Percentiles rank a stretch among this genome's conserved stretches.
phyloP scores from a whole-genome alignment of 2,888 invertebrate genomes.

The Hecatera dysodea region DNA sequence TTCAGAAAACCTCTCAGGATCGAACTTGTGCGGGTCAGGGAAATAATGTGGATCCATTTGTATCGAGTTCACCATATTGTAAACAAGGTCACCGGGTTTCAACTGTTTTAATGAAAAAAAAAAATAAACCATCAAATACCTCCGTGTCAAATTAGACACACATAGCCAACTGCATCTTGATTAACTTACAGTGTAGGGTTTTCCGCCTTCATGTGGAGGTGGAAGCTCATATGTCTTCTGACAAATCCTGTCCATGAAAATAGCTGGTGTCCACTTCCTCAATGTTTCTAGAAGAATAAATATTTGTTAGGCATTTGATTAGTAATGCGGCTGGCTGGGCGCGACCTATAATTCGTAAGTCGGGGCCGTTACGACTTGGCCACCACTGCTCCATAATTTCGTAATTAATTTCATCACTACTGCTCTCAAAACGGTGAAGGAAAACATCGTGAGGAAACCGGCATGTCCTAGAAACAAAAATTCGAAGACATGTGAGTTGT shows the following conservation, averaged over 20 bases:
- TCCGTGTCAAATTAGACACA: neutral
- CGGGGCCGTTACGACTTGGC: too few relatives aligned
- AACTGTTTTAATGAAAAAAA: slow-evolving; percentile 39
- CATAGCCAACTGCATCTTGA: neutral
- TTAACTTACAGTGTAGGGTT: slow-evolving; percentile 71
- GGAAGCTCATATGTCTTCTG: slow-evolving; percentile 85
- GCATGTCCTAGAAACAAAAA: too few relatives aligned
- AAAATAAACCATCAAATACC: neutral
- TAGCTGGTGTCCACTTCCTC: slow-evolving; percentile 87
- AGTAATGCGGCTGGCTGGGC: too few relatives aligned
- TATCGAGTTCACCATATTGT: slow-evolving; percentile 56
- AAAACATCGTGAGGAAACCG: too few relatives aligned
- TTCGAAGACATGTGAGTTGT: too few relatives aligned
- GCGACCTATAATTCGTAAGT: too few relatives aligned
- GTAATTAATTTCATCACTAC: too few relatives aligned
- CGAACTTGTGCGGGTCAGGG: slow-evolving; percentile 77
- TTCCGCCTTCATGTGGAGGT: slow-evolving; percentile 78
- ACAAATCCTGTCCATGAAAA: slow-evolving; percentile 87
- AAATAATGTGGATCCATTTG: slow-evolving; percentile 73
- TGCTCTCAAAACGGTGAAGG: too few relatives aligned
- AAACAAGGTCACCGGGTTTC: slow-evolving; percentile 58
- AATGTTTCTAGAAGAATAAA: slow-evolving; percentile 82
- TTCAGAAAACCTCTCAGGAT: slow-evolving; percentile 86
- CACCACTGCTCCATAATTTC: too few relatives aligned
- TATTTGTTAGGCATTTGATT: neutral